Conservation (phyloP, 2,113 vertebrate genomes). For the Sceloporus tristichus region DNA sequence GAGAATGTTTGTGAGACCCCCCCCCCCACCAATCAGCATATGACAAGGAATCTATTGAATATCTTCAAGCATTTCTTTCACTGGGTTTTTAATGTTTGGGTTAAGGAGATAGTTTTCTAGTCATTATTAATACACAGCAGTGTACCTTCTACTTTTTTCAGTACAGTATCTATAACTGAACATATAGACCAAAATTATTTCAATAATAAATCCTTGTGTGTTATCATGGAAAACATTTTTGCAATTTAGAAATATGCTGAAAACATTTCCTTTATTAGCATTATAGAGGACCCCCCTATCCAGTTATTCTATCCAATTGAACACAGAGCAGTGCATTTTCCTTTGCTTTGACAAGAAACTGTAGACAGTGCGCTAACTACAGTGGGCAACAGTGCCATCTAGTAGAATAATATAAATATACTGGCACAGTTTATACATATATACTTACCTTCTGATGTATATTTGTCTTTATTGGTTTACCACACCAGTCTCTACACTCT, state of each 20-base stretch:
- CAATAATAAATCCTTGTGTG: conserved; percentile 2
- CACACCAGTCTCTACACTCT: not conserved
- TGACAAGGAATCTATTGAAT: conserved; percentile 39
- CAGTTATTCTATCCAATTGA: not conserved
- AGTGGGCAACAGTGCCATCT: conserved; percentile 49
- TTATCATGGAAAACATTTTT: not conserved
- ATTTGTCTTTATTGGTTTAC: not conserved
- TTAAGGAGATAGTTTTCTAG: conserved; percentile 21
- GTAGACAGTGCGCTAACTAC: not conserved
- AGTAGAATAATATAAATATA: not conserved
- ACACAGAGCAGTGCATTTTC: not conserved
- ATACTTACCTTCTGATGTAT: not conserved
- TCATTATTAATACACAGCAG: not conserved
- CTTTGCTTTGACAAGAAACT: not conserved
- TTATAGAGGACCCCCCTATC: not conserved
- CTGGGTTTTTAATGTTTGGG: conserved; percentile 1
- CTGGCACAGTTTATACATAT: not conserved
- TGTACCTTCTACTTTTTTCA: not conserved
- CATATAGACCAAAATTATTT: not conserved
- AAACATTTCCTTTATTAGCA: not conserved
- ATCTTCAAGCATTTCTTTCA: not conserved
- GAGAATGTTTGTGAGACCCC: conserved; percentile 20
- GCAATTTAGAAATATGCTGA: not conserved
- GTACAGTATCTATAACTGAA: not conserved
- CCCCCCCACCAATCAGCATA: conserved; percentile 22